These are phyloP conservation scores for Notothenia rossii DNA, from an alignment of 2,113 vertebrate genomes.

Conservation along the genomic window DNA sequence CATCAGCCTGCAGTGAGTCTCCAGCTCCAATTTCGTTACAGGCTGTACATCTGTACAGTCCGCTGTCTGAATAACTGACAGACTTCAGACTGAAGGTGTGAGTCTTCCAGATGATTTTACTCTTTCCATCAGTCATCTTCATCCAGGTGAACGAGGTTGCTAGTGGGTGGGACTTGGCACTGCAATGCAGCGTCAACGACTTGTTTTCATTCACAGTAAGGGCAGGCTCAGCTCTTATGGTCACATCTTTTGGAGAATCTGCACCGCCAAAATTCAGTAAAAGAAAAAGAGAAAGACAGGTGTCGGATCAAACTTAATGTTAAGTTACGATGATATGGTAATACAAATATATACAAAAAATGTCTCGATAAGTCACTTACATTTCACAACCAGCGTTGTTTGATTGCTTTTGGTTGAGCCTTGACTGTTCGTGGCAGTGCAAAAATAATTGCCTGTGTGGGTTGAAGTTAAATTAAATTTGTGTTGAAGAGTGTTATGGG, in stretches of 20 bases:
- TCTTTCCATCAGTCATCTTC: slow-evolving; percentile 3
- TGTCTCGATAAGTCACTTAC: slow-evolving; percentile 44
- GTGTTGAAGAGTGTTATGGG: not conserved
- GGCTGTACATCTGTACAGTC: slow-evolving; percentile 65
- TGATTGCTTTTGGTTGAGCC: accelerated
- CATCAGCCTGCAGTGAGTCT: slow-evolving; percentile 6
- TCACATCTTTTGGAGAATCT: slow-evolving; percentile 73
- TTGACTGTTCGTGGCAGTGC: slow-evolving; percentile 39
- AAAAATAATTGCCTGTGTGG: slow-evolving; percentile 59
- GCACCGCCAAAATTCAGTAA: not conserved
- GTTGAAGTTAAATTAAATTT: not conserved
- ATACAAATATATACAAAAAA: not conserved
- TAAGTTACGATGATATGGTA: not conserved
- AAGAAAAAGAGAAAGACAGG: not conserved
- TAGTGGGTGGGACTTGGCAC: slow-evolving; percentile 26
- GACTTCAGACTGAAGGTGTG: accelerated
- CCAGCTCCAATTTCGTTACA: slow-evolving; percentile 45
- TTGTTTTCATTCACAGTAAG: slow-evolving; percentile 41
- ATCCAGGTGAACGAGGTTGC: slow-evolving; percentile 54
- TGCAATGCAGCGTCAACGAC: slow-evolving; percentile 58
- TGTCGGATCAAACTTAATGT: not conserved
- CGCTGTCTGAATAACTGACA: slow-evolving; percentile 49
- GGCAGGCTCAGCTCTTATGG: accelerated
- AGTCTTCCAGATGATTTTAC: accelerated
- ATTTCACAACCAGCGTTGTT: slow-evolving; percentile 57